phyloP scores from a whole-genome alignment of 1,140 invertebrate species.

The Andricus grossulariae region DNA sequence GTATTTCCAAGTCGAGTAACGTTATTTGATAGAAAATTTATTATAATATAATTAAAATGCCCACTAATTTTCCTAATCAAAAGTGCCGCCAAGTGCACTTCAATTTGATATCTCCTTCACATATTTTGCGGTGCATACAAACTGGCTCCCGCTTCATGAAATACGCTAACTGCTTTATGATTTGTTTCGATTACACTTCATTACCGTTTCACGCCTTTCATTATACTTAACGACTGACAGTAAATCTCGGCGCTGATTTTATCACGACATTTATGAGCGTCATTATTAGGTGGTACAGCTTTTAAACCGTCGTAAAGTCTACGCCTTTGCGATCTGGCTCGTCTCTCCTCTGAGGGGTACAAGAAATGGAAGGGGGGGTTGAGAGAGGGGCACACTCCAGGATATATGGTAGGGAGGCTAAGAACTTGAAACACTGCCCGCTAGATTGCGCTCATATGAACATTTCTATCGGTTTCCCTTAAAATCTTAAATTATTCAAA shows the following conservation, averaged over 20 bases:
- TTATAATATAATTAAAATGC: neutral
- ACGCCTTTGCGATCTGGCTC: slow-evolving; percentile 70
- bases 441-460: slow-evolving; percentile 66
- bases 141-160: slow-evolving; percentile 32
- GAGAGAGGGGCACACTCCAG: slow-evolving; percentile 46
- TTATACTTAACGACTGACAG: slow-evolving; percentile 67
- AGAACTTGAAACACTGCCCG: slow-evolving; percentile 63
- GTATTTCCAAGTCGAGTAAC: too few species aligned
- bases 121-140: slow-evolving; percentile 2
- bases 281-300: slow-evolving; percentile 73
- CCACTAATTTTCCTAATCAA: neutral
- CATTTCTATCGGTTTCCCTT: slow-evolving; percentile 10
- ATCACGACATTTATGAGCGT: slow-evolving; percentile 75
- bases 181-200: slow-evolving; percentile 75
- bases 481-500: slow-evolving; percentile 14
- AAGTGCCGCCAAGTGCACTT: neutral
- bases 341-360: slow-evolving; percentile 44
- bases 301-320: slow-evolving; percentile 70
- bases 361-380: slow-evolving; percentile 42
- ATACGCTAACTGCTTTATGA: slow-evolving; percentile 63
- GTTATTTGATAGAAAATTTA: too few species aligned
- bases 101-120: neutral
- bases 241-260: slow-evolving; percentile 74
- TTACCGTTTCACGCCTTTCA: slow-evolving; percentile 71
- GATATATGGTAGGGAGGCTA: slow-evolving; percentile 64